Evolutionary conservation across 2,888 invertebrate species (phyloP), one percentile per base, ranked within the genome.

Genomic region (Drosophila incognita): DNA sequence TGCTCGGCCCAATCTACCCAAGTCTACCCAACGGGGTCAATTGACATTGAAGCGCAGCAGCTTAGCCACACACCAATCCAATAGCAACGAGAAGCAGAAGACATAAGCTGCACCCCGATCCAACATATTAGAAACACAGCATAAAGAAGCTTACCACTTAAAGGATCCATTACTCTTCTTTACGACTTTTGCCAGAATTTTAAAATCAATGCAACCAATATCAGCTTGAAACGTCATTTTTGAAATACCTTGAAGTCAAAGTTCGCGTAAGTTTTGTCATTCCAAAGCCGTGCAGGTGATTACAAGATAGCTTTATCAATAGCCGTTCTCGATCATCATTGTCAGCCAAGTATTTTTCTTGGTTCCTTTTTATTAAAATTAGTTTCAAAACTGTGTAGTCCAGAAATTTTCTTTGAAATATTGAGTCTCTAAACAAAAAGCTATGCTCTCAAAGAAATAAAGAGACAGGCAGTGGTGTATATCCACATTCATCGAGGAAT

Each of bases 1-100:
- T 49, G 61, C 57, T n/a, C 48, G 46, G 46, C 31, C 68, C 51
- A 33, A 56, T 33, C 69, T 24, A 13, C 5, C 53, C 35, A 54
- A 54, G 51, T 40, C 56, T 24, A 18, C 51, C 60, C 40, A 70
- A 57, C 38, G 38, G 49, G 67, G 70, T 54, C 70, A 68, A 56
- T 33, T 70, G 56, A 33, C 67, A 69, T 54, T 40, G 31, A 61
- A 18, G 27, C 7, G 2, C 11, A 33, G 53, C 67, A 40, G 31
- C 18, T 40, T 18, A 35, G 33, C 51, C 62, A 27, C 13, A 7
- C 31, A 42, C 33, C 24, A 27, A 46, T n/a, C 60, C 21, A 24
- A 13, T 24, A 24, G 42, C 31, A 40, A 13, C 35, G 7, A 36
- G 21, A 3, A 18, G 15, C 36, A 36, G 36, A 35, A 11, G 24